Conservation (phyloP, 1,140 invertebrate species). For the Dryas iulia region DNA sequence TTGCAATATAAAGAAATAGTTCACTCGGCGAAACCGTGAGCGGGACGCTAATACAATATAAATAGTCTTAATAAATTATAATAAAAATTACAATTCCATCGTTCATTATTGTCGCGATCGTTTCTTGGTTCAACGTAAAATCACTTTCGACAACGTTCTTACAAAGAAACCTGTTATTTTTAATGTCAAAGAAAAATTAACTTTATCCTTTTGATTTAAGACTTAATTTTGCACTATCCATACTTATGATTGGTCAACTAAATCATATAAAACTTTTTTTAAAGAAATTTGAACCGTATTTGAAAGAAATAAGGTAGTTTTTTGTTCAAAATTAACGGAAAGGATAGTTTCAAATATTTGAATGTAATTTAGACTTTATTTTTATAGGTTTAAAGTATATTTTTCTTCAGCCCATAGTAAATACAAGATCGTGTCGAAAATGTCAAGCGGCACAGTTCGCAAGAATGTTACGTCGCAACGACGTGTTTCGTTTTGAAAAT, state of each 20-base stretch:
- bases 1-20: too few species aligned
- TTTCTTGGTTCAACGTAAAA: constrained; percentile 36
- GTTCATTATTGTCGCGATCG: neutral
- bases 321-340: constrained; percentile 25
- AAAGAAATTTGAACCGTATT: constrained; percentile 6
- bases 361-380: neutral
- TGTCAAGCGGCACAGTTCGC: constrained; percentile 52
- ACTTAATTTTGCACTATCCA: neutral
- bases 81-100: neutral
- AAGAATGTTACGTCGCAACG: constrained; percentile 47
- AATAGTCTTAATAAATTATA: too few species aligned
- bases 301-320: constrained; percentile 8
- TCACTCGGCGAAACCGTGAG: too few species aligned
- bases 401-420: neutral
- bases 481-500: constrained; percentile 49
- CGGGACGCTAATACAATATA: too few species aligned
- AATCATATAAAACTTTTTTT: neutral
- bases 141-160: constrained; percentile 36
- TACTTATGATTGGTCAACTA: constrained; percentile 20
- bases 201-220: neutral
- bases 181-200: neutral
- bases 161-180: constrained; percentile 2
- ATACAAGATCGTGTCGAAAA: constrained; percentile 43
- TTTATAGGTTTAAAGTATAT: neutral
- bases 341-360: neutral